A percentile compares a stretch with the other conserved stretches of the same genome.
phyloP scores from a whole-genome alignment of 2,797 vertebrate genomes.

The Synanceia verrucosa region DNA sequence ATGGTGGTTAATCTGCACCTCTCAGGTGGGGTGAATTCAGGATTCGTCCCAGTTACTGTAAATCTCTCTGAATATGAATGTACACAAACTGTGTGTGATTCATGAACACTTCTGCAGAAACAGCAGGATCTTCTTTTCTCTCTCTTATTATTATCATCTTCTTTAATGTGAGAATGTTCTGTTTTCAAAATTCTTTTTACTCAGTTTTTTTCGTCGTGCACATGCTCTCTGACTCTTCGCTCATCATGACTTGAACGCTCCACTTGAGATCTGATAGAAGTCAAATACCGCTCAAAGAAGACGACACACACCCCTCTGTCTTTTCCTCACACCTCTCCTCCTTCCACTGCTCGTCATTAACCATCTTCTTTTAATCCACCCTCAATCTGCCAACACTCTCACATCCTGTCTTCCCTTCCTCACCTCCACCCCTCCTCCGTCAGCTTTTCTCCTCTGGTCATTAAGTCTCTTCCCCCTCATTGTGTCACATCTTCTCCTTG shows the following conservation, averaged over 20 bases:
- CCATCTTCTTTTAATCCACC: conserved; percentile 12
- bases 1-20: conserved; percentile 33
- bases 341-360: not conserved
- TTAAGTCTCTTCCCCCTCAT: conserved; percentile 2
- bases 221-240: not conserved
- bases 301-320: not conserved
- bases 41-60: conserved; percentile 10
- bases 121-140: not conserved
- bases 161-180: not conserved
- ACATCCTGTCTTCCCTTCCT: not conserved
- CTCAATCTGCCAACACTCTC: conserved; percentile 24
- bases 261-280: conserved; percentile 7
- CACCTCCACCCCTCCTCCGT: not conserved
- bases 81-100: not conserved
- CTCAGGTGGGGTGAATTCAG: conserved; percentile 18
- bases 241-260: not conserved
- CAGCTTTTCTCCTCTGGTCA: not conserved
- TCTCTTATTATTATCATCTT: not conserved
- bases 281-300: conserved; percentile 9
- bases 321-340: not conserved
- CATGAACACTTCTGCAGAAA: not conserved
- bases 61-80: not conserved
- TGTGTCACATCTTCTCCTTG: not conserved
- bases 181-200: not conserved
- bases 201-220: not conserved